These are phyloP conservation scores for Craniophora ligustri DNA, from an alignment of 2,888 invertebrate genomes.

Conservation along the genomic window DNA sequence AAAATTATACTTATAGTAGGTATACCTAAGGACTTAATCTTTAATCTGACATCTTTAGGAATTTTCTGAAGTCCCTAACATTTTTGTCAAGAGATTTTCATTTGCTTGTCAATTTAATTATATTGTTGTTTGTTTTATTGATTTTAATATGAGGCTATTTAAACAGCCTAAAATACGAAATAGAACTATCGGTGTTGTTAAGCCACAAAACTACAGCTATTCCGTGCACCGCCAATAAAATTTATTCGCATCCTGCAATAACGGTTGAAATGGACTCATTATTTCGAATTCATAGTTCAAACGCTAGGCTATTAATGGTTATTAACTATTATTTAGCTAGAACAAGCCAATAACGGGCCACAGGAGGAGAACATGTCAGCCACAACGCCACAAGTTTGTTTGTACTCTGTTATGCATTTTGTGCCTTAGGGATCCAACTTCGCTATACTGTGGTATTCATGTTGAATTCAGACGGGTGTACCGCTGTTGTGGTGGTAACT, in stretches of 20 bases:
- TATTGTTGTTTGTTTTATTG: not conserved
- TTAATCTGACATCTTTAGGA: too few relatives aligned
- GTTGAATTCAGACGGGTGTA: slow-evolving; percentile 43
- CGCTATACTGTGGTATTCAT: slow-evolving; percentile 37
- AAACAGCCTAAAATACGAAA: not conserved
- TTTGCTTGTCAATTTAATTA: not conserved
- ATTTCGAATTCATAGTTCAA: slow-evolving; percentile 19
- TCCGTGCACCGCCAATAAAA: slow-evolving; percentile 6
- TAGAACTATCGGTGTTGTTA: not conserved
- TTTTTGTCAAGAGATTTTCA: not conserved
- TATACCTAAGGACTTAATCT: too few relatives aligned
- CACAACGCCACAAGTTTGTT: slow-evolving; percentile 47
- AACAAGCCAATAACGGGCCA: slow-evolving; percentile 39
- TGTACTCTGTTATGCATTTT: slow-evolving; percentile 56
- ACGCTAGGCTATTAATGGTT: slow-evolving; percentile 14
- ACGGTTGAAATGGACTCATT: slow-evolving; percentile 16
- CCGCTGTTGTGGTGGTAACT: slow-evolving; percentile 34
- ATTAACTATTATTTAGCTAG: slow-evolving; percentile 33
- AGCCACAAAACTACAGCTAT: not conserved
- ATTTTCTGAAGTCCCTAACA: not conserved
- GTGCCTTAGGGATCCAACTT: slow-evolving; percentile 56
- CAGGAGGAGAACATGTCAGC: slow-evolving; percentile 41
- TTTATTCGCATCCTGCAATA: slow-evolving; percentile 5
- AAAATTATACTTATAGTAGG: too few relatives aligned
- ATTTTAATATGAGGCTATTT: not conserved